Evolutionary conservation across 2,113 vertebrate species (phyloP).

Genomic region (Zapus hudsonius): DNA sequence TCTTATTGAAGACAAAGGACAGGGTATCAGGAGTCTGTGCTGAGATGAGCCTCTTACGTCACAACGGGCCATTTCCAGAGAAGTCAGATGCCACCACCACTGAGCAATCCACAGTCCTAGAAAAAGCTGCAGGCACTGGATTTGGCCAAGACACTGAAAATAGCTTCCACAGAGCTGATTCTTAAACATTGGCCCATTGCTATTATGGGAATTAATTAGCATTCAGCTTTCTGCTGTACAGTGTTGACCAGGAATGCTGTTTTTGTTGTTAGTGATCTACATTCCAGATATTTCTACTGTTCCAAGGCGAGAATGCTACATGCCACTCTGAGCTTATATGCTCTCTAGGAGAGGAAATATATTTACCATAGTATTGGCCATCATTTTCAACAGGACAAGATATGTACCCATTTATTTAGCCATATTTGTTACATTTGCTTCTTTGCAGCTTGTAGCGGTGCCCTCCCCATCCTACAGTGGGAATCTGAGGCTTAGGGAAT

Average conservation of each 20-base stretch:
- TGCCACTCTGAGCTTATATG: conserved; percentile 48
- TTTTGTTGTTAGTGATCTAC: conserved; percentile 28
- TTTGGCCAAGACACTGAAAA: conserved; percentile 58
- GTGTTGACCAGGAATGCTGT: conserved; percentile 45
- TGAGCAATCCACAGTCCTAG: conserved; percentile 62
- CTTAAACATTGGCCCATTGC: conserved; percentile 34
- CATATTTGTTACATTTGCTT: neutral
- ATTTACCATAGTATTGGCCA: neutral
- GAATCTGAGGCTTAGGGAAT: neutral
- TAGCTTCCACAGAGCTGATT: conserved; percentile 44
- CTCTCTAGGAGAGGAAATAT: conserved; percentile 42
- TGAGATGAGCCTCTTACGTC: conserved; percentile 82
- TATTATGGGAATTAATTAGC: conserved; percentile 38
- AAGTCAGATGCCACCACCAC: conserved; percentile 74
- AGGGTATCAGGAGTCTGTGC: too few species aligned
- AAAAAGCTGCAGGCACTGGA: conserved; percentile 59
- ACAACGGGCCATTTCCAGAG: conserved; percentile 80
- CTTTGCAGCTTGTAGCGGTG: neutral
- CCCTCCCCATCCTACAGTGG: neutral
- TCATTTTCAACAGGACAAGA: neutral
- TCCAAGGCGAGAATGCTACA: conserved; percentile 31
- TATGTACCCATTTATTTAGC: neutral
- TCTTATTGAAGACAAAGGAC: conserved; percentile 83
- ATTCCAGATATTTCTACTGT: conserved; percentile 34
- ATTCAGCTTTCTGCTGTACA: conserved; percentile 38